Percentiles rank a stretch among this genome's conserved stretches.
These are phyloP conservation scores for Biston stratarius DNA, from an alignment of 2,888 invertebrate species.

Conservation along the genomic window DNA sequence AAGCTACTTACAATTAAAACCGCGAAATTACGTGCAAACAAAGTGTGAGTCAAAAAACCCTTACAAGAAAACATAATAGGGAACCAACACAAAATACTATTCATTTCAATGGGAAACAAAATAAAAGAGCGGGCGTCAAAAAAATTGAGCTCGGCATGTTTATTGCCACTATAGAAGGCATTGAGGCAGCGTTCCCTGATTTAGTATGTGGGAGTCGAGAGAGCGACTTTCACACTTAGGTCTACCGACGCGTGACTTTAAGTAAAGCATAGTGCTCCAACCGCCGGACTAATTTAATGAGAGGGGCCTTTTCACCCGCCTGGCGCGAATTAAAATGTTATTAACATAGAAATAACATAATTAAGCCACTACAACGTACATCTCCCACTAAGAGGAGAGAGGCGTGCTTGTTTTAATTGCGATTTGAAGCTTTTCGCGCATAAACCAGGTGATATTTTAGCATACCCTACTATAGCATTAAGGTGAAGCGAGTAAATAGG, in stretches of 20 bases:
- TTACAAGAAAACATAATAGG: slow-evolving; percentile 2
- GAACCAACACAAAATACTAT: slow-evolving; percentile 13
- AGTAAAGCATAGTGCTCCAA: slow-evolving; percentile 77
- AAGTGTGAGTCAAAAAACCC: slow-evolving; percentile 1
- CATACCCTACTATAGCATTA: neutral
- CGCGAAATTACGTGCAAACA: neutral
- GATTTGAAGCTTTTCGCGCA: slow-evolving; percentile 5
- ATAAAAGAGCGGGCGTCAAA: slow-evolving; percentile 49
- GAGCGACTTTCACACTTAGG: slow-evolving; percentile 81
- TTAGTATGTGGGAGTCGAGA: slow-evolving; percentile 62
- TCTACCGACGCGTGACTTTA: slow-evolving; percentile 75
- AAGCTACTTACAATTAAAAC: neutral
- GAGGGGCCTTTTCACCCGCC: slow-evolving; percentile 70
- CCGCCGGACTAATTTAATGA: slow-evolving; percentile 84
- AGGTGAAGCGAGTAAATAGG: neutral
- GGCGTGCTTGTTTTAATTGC: slow-evolving; percentile 9
- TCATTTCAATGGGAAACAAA: slow-evolving; percentile 25
- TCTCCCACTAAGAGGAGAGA: slow-evolving; percentile 29
- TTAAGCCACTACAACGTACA: slow-evolving; percentile 55
- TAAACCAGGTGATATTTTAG: neutral
- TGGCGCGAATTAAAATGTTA: slow-evolving; percentile 55
- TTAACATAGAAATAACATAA: slow-evolving; percentile 60
- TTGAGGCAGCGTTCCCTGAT: slow-evolving; percentile 70
- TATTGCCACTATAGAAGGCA: slow-evolving; percentile 77
- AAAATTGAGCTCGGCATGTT: slow-evolving; percentile 61